These are phyloP conservation scores for Sarcophaga caerulescens DNA, from an alignment of 2,888 invertebrate species.

Conservation along the genomic window DNA sequence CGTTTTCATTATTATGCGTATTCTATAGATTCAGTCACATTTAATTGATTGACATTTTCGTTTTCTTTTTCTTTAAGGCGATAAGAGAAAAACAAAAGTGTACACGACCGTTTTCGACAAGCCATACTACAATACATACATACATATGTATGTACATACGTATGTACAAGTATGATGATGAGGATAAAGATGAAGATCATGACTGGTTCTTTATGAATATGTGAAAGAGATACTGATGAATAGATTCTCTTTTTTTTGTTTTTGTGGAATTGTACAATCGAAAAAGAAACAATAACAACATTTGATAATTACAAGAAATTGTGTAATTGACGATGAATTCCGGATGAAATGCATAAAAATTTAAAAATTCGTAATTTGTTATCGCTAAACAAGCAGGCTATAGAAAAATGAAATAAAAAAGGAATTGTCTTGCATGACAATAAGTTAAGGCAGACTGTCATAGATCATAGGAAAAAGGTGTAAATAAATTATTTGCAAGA, in stretches of 20 bases:
- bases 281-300: constrained; percentile 18
- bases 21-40: constrained; percentile 63
- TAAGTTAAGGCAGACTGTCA: no score
- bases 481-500: no score
- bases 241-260: neutral
- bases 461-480: no score
- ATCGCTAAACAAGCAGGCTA: neutral
- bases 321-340: constrained; percentile 38
- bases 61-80: constrained; percentile 47
- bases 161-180: neutral
- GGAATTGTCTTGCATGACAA: no score
- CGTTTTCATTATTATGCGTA: constrained; percentile 45
- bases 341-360: constrained; percentile 30
- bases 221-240: neutral
- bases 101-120: constrained; percentile 11
- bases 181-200: constrained; percentile 22
- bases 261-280: neutral
- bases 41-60: constrained; percentile 67
- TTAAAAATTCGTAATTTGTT: constrained; percentile 7
- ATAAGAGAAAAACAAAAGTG: constrained; percentile 64
- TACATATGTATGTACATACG: neutral
- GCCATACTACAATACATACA: neutral
- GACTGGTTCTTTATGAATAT: constrained; percentile 23
- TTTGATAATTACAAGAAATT: constrained; percentile 45
- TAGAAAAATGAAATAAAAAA: no score